Conservation (phyloP, 2,888 invertebrate genomes). For the Agrotis ipsilon region DNA sequence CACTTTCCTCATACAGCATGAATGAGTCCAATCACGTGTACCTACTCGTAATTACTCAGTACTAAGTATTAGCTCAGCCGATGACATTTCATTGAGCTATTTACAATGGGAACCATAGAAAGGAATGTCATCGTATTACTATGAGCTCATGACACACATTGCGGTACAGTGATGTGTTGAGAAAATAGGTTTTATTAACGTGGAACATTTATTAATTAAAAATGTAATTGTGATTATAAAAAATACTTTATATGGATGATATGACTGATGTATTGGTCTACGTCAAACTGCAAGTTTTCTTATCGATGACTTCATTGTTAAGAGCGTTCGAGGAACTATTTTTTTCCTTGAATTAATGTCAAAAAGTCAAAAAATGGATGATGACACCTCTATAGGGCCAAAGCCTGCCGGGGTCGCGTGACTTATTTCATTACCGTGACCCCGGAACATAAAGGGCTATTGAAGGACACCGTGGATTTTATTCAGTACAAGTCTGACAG, state of each 20-base stretch:
- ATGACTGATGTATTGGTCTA: slow-evolving; percentile 1
- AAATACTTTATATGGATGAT: not conserved
- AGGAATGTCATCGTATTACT: slow-evolving; percentile 63
- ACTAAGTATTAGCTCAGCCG: slow-evolving; percentile 45
- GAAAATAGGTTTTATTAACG: slow-evolving; percentile 39
- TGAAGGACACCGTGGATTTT: too few relatives aligned
- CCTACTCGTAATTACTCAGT: slow-evolving; percentile 36
- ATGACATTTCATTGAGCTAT: slow-evolving; percentile 62
- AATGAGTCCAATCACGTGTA: slow-evolving; percentile 52
- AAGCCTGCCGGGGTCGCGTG: too few relatives aligned
- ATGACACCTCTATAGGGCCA: too few relatives aligned
- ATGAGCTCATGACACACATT: slow-evolving; percentile 57
- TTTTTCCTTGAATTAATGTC: too few relatives aligned
- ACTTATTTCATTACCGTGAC: too few relatives aligned
- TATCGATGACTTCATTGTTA: not conserved
- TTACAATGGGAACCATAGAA: slow-evolving; percentile 63
- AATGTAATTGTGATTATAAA: not conserved
- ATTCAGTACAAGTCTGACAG: too few relatives aligned
- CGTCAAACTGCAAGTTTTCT: not conserved
- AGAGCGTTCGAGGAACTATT: not conserved
- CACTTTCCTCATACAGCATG: slow-evolving; percentile 15
- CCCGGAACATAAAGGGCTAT: too few relatives aligned
- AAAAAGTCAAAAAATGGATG: too few relatives aligned
- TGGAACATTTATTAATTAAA: slow-evolving; percentile 26
- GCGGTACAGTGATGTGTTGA: slow-evolving; percentile 41